Evolutionary conservation across 1,140 invertebrate genomes (phyloP).

Genomic region (Parapsyche elsis): DNA sequence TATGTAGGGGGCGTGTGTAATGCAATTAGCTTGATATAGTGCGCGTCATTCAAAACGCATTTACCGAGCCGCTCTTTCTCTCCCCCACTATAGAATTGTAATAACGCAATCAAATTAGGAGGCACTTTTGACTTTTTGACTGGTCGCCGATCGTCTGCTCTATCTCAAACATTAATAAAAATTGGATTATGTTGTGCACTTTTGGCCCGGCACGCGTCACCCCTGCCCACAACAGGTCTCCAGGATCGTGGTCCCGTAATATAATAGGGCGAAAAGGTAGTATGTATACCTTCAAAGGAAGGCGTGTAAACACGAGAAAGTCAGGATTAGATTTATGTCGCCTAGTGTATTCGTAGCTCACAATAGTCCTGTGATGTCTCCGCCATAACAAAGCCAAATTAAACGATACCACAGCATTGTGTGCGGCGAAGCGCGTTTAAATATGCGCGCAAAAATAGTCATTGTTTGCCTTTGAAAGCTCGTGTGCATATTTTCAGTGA

Average conservation of each 20-base stretch:
- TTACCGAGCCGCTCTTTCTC: too few relatives aligned
- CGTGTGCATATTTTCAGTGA: too few relatives aligned
- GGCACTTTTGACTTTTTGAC: conserved; percentile 1
- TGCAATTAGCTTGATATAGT: conserved; percentile 18
- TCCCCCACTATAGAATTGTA: not conserved
- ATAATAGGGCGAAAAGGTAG: conserved; percentile 18
- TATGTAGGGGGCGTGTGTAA: not conserved
- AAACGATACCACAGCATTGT: conserved; percentile 24
- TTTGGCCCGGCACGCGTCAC: too few relatives aligned
- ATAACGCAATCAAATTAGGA: conserved; percentile 4
- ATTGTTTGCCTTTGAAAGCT: too few relatives aligned
- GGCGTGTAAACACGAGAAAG: conserved; percentile 30
- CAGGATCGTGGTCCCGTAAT: conserved; percentile 12
- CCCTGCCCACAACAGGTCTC: not conserved
- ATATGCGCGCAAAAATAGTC: too few relatives aligned
- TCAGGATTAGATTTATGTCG: conserved; percentile 42
- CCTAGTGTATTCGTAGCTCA: not conserved
- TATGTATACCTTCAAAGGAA: conserved; percentile 13
- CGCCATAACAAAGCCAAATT: conserved; percentile 38
- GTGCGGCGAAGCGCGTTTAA: not conserved
- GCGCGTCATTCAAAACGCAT: conserved; percentile 7
- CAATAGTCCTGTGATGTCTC: conserved; percentile 14
- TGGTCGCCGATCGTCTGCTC: not conserved
- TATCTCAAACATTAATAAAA: not conserved
- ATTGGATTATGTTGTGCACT: not conserved